These are phyloP conservation scores for Collichthys lucidus DNA, from an alignment of 2,113 vertebrate species.

Conservation along the genomic window DNA sequence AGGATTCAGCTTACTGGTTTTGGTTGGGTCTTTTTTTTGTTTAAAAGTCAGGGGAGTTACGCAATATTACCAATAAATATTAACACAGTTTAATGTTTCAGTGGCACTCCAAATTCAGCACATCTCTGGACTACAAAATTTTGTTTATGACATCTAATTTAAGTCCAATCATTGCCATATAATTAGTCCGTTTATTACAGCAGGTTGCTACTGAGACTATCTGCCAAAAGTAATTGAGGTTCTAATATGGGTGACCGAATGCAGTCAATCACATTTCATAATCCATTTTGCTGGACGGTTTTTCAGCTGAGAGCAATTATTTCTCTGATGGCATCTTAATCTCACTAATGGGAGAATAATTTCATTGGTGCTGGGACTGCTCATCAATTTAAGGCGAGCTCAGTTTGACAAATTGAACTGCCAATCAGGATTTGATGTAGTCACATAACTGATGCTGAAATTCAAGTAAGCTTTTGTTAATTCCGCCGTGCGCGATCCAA, in stretches of 20 bases:
- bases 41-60: conserved; percentile 52
- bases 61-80: conserved; percentile 68
- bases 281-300: conserved; percentile 52
- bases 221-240: conserved; percentile 59
- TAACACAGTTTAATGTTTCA: conserved; percentile 48
- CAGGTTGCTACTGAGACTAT: conserved; percentile 54
- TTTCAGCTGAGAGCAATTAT: conserved; percentile 56
- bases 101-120: conserved; percentile 27
- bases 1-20: conserved; percentile 59
- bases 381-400: conserved; percentile 41
- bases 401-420: conserved; percentile 37
- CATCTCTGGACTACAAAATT: conserved; percentile 20
- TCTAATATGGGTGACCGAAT: conserved; percentile 60
- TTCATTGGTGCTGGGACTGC: conserved; percentile 44
- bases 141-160: conserved; percentile 23
- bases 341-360: conserved; percentile 63
- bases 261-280: conserved; percentile 67
- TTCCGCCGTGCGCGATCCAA: not conserved
- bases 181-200: conserved; percentile 63
- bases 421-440: conserved; percentile 38
- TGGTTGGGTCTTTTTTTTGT: conserved; percentile 20
- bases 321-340: conserved; percentile 58
- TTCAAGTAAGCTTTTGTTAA: conserved; percentile 1
- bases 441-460: not conserved
- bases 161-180: conserved; percentile 31